Percentiles rank a stretch among this genome's conserved stretches.
Evolutionary conservation across 92 coral and sea anemone species (phyloP).

Genomic region (Diadumene lineata): DNA sequence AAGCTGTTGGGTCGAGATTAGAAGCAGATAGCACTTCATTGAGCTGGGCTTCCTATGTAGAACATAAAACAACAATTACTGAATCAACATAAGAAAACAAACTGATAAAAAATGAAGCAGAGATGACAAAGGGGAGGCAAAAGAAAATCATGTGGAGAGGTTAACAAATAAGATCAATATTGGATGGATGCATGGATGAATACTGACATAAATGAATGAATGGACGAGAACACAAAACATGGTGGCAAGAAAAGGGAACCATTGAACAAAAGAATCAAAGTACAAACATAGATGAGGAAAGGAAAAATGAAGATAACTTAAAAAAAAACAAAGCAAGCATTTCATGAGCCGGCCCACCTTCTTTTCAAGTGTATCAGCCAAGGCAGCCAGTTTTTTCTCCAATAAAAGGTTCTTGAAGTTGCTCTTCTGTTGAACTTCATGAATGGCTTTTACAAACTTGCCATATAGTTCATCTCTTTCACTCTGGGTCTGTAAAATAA

Average conservation of each 20-base stretch:
- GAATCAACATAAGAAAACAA: background rate
- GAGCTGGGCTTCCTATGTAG: conserved; percentile 91
- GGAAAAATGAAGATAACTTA: background rate
- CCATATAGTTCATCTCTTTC: conserved; percentile 95
- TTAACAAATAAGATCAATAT: background rate
- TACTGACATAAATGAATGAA: background rate
- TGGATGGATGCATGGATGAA: background rate
- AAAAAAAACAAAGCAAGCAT: background rate
- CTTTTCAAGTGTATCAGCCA: conserved; percentile 97
- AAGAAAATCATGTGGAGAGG: background rate
- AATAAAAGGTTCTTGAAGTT: conserved; percentile 90
- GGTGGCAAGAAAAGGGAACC: background rate
- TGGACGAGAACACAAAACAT: background rate
- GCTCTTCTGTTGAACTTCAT: conserved; percentile 98
- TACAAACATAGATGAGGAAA: background rate
- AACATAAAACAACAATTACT: conserved; percentile 3
- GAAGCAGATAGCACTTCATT: conserved; percentile 97
- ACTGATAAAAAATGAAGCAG: background rate
- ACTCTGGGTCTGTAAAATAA: conserved; percentile 81
- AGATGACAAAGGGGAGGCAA: background rate
- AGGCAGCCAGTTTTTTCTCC: conserved; percentile 91
- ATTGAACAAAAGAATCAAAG: background rate
- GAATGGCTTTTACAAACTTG: conserved; percentile 98
- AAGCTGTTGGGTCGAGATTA: conserved; percentile 96
- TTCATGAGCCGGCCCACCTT: conserved; percentile 54